Evolutionary conservation across 2,888 invertebrate species (phyloP).

Genomic region (Drosophila imparisetae): DNA sequence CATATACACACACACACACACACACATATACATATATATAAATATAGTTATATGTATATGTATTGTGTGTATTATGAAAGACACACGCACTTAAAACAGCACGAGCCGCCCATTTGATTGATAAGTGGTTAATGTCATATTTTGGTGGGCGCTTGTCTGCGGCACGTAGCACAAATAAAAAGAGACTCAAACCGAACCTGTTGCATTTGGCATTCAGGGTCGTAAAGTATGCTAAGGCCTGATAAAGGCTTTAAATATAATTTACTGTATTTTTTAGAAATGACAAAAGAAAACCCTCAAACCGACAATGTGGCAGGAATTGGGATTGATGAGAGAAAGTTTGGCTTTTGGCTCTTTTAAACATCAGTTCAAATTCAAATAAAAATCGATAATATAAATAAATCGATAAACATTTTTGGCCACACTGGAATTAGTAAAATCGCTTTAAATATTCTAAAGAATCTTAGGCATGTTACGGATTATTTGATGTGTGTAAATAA

Average conservation of each 20-base stretch:
- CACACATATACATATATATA: neutral
- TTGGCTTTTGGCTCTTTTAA: neutral
- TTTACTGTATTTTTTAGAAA: neutral
- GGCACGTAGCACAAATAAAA: conserved; percentile 19
- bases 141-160: conserved; percentile 22
- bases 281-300: neutral
- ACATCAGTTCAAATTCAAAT: no score
- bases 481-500: neutral
- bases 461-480: neutral
- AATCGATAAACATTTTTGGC: no score
- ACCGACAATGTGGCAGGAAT: neutral
- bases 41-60: neutral
- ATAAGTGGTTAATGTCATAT: conserved; percentile 4
- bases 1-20: neutral
- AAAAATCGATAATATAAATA: no score
- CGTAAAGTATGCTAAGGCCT: neutral
- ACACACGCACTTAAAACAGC: conserved; percentile 22
- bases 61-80: neutral
- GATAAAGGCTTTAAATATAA: neutral
- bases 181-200: conserved; percentile 11
- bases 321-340: neutral
- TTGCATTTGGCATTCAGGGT: conserved; percentile 7
- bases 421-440: neutral
- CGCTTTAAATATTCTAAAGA: neutral
- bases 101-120: conserved; percentile 30